Percentiles rank a stretch among this genome's conserved stretches.
phyloP scores from a whole-genome alignment of 2,797 vertebrate species.

The Babyrousa celebensis region DNA sequence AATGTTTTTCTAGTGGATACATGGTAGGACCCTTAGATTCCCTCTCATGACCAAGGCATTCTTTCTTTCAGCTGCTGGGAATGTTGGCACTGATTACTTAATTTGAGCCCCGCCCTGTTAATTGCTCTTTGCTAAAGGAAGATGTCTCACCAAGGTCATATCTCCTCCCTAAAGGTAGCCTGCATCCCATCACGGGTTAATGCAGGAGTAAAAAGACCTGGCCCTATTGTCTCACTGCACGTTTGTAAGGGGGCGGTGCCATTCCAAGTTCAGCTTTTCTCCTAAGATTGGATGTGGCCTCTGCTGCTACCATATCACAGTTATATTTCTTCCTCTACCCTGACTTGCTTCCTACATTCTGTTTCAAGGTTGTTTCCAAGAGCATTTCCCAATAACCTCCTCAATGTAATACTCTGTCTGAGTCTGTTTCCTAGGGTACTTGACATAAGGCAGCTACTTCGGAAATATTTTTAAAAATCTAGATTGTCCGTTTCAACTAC shows the following conservation, averaged over 20 bases:
- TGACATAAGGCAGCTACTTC: neutral
- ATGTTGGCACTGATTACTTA: neutral
- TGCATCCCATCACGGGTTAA: neutral
- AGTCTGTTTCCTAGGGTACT: neutral
- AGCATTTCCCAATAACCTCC: neutral
- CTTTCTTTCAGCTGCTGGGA: neutral
- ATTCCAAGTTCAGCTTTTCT: neutral
- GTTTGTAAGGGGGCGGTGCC: neutral
- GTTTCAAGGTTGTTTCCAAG: neutral
- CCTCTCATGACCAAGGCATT: neutral
- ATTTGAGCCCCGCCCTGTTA: neutral
- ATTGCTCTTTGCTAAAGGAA: neutral
- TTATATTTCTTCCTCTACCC: neutral
- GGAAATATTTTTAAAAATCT: slow-evolving; percentile 4
- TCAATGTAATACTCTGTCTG: neutral
- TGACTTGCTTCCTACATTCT: neutral
- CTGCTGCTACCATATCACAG: neutral
- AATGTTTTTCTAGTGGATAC: neutral
- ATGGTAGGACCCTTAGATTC: neutral
- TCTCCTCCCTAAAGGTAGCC: neutral
- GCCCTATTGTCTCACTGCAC: neutral
- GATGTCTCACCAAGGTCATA: neutral
- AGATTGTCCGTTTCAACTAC: neutral
- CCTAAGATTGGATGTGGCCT: neutral
- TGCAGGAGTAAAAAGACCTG: neutral